Base-by-base conservation (phyloP, 2,113 vertebrate genomes). In the Cheilinus undulatus region DNA sequence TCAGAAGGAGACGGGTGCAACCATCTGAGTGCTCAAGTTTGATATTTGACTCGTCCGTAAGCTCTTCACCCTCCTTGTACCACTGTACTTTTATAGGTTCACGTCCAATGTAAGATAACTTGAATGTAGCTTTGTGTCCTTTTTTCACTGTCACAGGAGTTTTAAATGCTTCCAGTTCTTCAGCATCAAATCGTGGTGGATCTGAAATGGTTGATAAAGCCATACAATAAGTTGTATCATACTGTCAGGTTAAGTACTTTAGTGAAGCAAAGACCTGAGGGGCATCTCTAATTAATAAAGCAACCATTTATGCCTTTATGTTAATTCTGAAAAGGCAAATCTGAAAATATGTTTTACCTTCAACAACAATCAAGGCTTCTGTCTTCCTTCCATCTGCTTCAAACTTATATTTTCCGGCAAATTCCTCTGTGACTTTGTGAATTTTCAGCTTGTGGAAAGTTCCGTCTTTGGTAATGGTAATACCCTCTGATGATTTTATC, bases 351-450 rank as follows among this genome's bases (percentile, higher is more conserved):
- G n/a, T 49, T 73, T 66, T 92, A 96, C 95, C 95, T 76, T 93
- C 92, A 82, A 95, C 86, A 15, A 85, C 84, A 73, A 95, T 87
- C 3, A 79, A 60, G 12, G 93, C 88, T 73, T 95, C 93, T 0
- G 92, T 95, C 78, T 91, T 94, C 28, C 93, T 89, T 9, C 91
- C 91, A 56, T 95, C 95, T 24, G 94, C 94, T 71, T 94, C 94
- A 87, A 97, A 98, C 73, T 91, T 93, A 79, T 97, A 97, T 89
- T 84, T 97, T 63, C 96, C 96, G 24, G 93, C 86, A 79, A 89
- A 90, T 57, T 93, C 88, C 12, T 94, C 95, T 7, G 93, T 90
- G 5, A 91, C 93, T 19, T 90, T 91, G 52, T 89, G 61, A 67
- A 97, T 94, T 76, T 92, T 91, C n/a, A 97, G 91, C 57, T 90